phyloP scores from a whole-genome alignment of 2,113 vertebrate species.

The Gymnarchus niloticus region DNA sequence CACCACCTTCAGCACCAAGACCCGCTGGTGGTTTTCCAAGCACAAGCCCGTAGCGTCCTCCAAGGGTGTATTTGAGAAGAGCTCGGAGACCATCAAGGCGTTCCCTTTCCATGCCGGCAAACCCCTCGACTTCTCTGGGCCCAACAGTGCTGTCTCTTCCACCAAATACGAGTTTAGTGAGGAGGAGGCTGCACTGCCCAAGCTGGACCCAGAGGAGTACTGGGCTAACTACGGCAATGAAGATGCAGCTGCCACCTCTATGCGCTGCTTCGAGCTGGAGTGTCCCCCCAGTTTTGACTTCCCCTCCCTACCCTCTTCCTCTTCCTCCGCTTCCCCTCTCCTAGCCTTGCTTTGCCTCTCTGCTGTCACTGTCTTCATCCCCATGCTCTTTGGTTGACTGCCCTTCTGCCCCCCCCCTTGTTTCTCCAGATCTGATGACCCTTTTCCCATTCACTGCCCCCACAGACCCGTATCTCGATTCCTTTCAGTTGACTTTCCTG shows the following conservation, averaged over 20 bases:
- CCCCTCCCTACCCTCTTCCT: constrained; percentile 45
- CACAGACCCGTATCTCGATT: constrained; percentile 45
- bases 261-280: constrained; percentile 70
- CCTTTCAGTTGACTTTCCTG: constrained; percentile 44
- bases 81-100: constrained; percentile 71
- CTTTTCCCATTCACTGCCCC: constrained; percentile 55
- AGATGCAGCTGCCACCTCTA: constrained; percentile 64
- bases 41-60: constrained; percentile 79
- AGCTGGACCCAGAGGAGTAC: constrained; percentile 74
- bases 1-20: constrained; percentile 75
- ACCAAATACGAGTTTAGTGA: constrained; percentile 67
- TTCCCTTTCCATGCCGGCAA: constrained; percentile 59
- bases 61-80: constrained; percentile 69
- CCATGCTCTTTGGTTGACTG: constrained; percentile 60
- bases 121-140: constrained; percentile 56
- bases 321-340: constrained; percentile 37
- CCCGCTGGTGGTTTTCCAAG: constrained; percentile 76
- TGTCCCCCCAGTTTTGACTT: constrained; percentile 63
- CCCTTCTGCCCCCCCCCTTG: constrained; percentile 20
- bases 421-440: constrained; percentile 39
- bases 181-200: constrained; percentile 67
- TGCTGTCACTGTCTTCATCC: constrained; percentile 49
- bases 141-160: constrained; percentile 32
- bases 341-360: constrained; percentile 50
- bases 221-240: constrained; percentile 74